phyloP scores from a whole-genome alignment of 2,888 invertebrate genomes.

The Hydrotaea cyrtoneurina region DNA sequence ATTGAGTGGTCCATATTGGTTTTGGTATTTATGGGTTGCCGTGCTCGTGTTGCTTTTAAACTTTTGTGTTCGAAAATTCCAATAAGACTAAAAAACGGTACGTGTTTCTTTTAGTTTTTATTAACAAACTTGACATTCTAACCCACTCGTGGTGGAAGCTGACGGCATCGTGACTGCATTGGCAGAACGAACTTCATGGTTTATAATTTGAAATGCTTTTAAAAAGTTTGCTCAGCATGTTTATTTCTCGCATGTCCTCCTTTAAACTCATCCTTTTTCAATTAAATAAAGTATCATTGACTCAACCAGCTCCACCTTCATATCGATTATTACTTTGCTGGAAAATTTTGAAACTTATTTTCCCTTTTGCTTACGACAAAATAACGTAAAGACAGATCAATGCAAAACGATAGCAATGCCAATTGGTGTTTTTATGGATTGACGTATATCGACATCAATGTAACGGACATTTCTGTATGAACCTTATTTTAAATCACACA shows the following conservation, averaged over 20 bases:
- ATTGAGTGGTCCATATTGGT: constrained; percentile 35
- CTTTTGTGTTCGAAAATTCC: not conserved
- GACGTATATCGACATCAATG: too few relatives aligned
- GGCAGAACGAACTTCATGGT: not conserved
- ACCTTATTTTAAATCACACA: too few relatives aligned
- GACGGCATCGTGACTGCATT: not conserved
- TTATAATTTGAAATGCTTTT: not conserved
- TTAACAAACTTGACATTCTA: not conserved
- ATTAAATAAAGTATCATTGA: not conserved
- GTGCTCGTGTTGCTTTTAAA: not conserved
- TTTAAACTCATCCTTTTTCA: not conserved
- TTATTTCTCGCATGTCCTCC: not conserved
- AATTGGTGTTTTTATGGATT: too few relatives aligned
- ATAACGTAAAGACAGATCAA: too few relatives aligned
- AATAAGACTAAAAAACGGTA: not conserved
- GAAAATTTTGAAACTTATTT: too few relatives aligned
- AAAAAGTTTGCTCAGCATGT: not conserved
- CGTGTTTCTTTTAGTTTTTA: not conserved
- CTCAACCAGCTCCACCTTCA: too few relatives aligned
- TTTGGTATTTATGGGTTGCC: constrained; percentile 40
- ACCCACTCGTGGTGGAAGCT: not conserved
- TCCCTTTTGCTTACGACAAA: too few relatives aligned
- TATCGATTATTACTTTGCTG: too few relatives aligned
- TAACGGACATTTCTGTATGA: too few relatives aligned
- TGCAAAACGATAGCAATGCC: too few relatives aligned